phyloP scores from a whole-genome alignment of 53 echinoderm and acorn worm genomes.

The Echinometra lucunter region DNA sequence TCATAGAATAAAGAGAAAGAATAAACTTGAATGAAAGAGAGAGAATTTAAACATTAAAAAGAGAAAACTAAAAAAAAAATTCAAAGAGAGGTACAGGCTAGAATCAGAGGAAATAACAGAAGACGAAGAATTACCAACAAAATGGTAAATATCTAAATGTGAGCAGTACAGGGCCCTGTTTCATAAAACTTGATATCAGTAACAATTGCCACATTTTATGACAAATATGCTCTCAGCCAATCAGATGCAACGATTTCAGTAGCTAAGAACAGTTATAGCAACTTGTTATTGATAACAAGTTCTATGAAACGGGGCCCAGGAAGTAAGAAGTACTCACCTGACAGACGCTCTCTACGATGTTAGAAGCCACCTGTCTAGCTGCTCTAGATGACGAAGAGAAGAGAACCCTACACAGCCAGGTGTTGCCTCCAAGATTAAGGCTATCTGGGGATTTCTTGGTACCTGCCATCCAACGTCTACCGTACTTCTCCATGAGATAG shows the following conservation, averaged over 20 bases:
- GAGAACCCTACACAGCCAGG: constrained; percentile 95
- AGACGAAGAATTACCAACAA: not conserved
- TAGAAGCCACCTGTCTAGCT: constrained; percentile 96
- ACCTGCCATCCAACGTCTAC: constrained; percentile 89
- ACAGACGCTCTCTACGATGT: constrained; percentile 97
- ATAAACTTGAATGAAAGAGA: too few species aligned
- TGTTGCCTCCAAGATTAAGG: constrained; percentile 85
- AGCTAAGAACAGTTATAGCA: too few species aligned
- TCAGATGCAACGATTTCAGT: too few species aligned
- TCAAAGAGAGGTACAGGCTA: not conserved
- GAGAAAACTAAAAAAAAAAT: not conserved
- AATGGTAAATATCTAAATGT: not conserved
- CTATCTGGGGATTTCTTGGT: constrained; percentile 93
- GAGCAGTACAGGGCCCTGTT: too few species aligned
- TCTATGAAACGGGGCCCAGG: not conserved
- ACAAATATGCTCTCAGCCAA: too few species aligned
- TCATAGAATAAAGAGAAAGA: too few species aligned
- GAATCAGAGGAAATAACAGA: not conserved
- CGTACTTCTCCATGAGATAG: constrained; percentile 98
- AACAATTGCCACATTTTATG: too few species aligned
- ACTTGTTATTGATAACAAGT: not conserved
- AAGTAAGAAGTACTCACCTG: constrained; percentile 74
- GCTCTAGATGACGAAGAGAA: constrained; percentile 94
- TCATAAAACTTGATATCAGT: too few species aligned
- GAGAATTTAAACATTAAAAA: too few species aligned